Percentiles rank a stretch among this genome's conserved stretches.
Evolutionary conservation across 2,113 vertebrate genomes (phyloP).

Genomic region (Nothoprocta perdicaria): DNA sequence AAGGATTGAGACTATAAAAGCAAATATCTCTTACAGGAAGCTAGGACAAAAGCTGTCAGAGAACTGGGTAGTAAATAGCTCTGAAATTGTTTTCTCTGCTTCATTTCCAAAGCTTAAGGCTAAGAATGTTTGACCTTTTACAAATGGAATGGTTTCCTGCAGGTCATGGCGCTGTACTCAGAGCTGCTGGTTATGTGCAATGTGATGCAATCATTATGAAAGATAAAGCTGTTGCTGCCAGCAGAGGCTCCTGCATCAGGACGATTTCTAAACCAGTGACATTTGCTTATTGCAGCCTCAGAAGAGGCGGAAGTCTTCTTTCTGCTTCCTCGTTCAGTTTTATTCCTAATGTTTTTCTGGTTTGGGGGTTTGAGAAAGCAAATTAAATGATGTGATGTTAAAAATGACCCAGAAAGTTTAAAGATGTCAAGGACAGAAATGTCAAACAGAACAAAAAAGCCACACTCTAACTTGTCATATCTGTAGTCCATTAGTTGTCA

Average conservation of each 20-base stretch:
- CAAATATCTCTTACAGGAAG: conserved; percentile 75
- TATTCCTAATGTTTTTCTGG: conserved; percentile 20
- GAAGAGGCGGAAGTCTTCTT: conserved; percentile 70
- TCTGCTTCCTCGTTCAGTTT: conserved; percentile 12
- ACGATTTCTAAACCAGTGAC: conserved; percentile 80
- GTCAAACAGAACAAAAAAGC: background rate
- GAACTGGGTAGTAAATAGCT: conserved; percentile 75
- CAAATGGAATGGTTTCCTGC: conserved; percentile 76
- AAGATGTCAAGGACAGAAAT: conserved; percentile 25
- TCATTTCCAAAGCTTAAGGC: conserved; percentile 78
- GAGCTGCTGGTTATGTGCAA: conserved; percentile 78
- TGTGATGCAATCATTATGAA: conserved; percentile 82
- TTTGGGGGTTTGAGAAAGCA: background rate
- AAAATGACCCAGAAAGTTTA: background rate
- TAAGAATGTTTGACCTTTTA: conserved; percentile 78
- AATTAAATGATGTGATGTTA: conserved; percentile 44
- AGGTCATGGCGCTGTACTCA: conserved; percentile 77
- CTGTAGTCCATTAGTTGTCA: conserved; percentile 4
- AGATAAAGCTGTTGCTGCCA: conserved; percentile 74
- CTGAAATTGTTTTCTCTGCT: conserved; percentile 80
- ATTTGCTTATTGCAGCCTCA: conserved; percentile 75
- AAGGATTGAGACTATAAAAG: conserved; percentile 73
- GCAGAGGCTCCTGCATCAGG: conserved; percentile 74
- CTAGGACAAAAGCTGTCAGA: conserved; percentile 74
- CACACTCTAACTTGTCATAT: background rate